A percentile compares a stretch with the other conserved stretches of the same genome.
Evolutionary conservation across 2,888 invertebrate genomes (phyloP).

Genomic region (Orchesellides sinensis): DNA sequence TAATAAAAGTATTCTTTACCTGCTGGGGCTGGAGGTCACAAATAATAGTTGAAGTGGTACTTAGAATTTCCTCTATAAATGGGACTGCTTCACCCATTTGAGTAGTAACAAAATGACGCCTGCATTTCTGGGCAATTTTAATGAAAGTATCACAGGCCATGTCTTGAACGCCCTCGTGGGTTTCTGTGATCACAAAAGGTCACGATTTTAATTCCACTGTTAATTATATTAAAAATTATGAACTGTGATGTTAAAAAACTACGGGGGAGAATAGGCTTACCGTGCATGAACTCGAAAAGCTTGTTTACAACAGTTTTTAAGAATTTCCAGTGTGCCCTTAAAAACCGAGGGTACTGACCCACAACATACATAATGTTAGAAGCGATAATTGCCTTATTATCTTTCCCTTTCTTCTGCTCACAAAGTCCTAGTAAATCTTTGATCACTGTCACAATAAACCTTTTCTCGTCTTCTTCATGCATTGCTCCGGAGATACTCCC

Average conservation of each 20-base stretch:
- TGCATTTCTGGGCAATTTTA: conserved; percentile 98
- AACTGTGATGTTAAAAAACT: not conserved
- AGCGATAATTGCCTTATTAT: conserved; percentile 99
- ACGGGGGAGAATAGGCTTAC: conserved; percentile 75
- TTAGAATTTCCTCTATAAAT: conserved; percentile 98
- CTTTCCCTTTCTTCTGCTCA: conserved; percentile 99
- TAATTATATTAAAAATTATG: not conserved
- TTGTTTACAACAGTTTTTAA: conserved; percentile 99
- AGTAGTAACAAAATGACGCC: conserved; percentile 97
- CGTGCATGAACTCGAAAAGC: conserved; percentile 99
- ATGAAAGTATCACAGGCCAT: conserved; percentile 99
- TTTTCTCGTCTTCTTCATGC: conserved; percentile 99
- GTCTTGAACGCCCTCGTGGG: conserved; percentile 99
- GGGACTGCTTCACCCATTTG: conserved; percentile 98
- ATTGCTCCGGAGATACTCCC: conserved; percentile 99
- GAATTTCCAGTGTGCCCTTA: conserved; percentile 99
- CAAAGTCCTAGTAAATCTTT: conserved; percentile 98
- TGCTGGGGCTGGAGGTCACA: conserved; percentile 99
- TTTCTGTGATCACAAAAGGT: conserved; percentile 81
- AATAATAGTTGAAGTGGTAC: conserved; percentile 97
- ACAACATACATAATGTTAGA: conserved; percentile 99
- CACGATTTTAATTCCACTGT: not conserved
- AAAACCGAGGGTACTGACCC: conserved; percentile 98
- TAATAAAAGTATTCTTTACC: conserved; percentile 79
- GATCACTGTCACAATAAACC: conserved; percentile 99